Conservation (phyloP, 2,888 invertebrate species). For the Pachymerium ferrugineum region DNA sequence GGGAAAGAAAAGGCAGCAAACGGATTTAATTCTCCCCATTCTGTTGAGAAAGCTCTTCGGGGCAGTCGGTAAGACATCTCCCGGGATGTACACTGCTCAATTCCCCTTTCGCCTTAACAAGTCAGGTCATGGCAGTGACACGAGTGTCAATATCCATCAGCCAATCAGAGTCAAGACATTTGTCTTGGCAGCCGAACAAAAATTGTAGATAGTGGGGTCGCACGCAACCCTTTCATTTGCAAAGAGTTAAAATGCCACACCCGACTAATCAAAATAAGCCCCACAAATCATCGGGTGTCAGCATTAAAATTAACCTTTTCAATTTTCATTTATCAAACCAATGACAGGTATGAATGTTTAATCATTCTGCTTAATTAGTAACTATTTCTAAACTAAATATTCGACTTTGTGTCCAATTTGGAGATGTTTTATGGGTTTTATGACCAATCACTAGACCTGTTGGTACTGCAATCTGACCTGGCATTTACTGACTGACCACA, state of each 20-base stretch:
- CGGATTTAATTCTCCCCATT: not conserved
- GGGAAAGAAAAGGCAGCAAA: not conserved
- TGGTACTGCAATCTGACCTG: too few species aligned
- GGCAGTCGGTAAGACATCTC: not conserved
- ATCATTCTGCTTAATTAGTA: not conserved
- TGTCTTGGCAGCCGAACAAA: not conserved
- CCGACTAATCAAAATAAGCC: not conserved
- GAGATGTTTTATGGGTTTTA: too few species aligned
- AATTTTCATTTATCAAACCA: not conserved
- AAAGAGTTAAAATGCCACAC: too few species aligned
- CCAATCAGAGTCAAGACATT: not conserved
- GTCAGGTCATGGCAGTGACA: conserved; percentile 2
- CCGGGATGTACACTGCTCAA: not conserved
- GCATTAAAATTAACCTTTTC: not conserved
- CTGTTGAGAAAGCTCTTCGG: not conserved
- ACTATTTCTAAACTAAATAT: not conserved
- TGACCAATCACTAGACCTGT: too few species aligned
- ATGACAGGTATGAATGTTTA: not conserved
- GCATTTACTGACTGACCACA: too few species aligned
- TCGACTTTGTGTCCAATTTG: too few species aligned
- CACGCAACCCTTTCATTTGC: not conserved
- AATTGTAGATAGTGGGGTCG: not conserved
- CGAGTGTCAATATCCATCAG: conserved; percentile 8
- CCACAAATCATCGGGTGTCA: not conserved
- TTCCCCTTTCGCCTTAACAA: not conserved